These are phyloP conservation scores for Drosophila macrospina DNA, from an alignment of 2,888 invertebrate genomes.

Conservation along the genomic window DNA sequence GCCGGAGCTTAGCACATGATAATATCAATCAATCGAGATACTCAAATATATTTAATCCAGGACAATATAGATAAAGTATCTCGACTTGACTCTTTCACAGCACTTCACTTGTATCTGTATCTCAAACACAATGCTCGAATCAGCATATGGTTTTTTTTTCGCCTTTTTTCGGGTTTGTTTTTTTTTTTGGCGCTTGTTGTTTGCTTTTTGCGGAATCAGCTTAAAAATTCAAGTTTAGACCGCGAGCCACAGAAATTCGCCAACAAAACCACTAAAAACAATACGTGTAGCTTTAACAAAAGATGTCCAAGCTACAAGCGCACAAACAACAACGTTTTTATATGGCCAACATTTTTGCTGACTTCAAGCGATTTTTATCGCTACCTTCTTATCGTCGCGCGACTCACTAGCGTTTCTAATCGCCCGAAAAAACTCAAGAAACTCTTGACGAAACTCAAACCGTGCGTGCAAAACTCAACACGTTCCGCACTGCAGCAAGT, in stretches of 20 bases:
- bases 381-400: conserved; percentile 53
- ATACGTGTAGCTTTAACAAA: conserved; percentile 57
- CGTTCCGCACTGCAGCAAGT: conserved; percentile 61
- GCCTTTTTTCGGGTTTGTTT: conserved; percentile 12
- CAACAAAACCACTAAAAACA: conserved; percentile 51
- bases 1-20: conserved; percentile 31
- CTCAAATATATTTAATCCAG: conserved; percentile 83
- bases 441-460: conserved; percentile 5
- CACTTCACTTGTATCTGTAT: conserved; percentile 47
- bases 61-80: conserved; percentile 83
- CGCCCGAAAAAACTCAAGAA: conserved; percentile 27
- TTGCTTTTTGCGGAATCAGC: conserved; percentile 75
- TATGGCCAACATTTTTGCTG: conserved; percentile 46
- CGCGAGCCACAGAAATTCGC: conserved; percentile 52
- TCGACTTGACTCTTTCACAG: conserved; percentile 57
- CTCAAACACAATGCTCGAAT: conserved; percentile 47
- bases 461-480: conserved; percentile 22
- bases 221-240: conserved; percentile 79
- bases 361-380: conserved; percentile 55
- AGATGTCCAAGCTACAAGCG: conserved; percentile 48
- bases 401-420: conserved; percentile 54
- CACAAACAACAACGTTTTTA: conserved; percentile 29
- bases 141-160: conserved; percentile 50
- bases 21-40: conserved; percentile 65
- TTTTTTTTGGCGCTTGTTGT: conserved; percentile 37